A percentile compares a stretch with the other conserved stretches of the same genome.
These are phyloP conservation scores for Hirtodrosophila histrioides DNA, from an alignment of 2,888 invertebrate species.

Conservation along the genomic window DNA sequence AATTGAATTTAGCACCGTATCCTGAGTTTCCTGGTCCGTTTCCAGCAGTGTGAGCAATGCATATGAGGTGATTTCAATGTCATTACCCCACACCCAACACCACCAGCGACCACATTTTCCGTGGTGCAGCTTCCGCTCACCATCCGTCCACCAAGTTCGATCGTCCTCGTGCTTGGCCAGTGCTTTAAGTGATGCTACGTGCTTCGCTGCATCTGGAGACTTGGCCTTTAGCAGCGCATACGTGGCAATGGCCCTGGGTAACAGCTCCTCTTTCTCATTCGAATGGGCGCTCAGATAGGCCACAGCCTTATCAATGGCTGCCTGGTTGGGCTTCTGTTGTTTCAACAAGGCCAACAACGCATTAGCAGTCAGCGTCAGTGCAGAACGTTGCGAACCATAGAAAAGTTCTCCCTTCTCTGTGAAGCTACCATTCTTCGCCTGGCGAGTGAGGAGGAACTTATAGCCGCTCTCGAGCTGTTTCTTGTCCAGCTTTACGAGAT, in stretches of 20 bases:
- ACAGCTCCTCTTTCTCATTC: constrained; percentile 88
- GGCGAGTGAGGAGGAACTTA: constrained; percentile 89
- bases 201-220: constrained; percentile 87
- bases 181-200: constrained; percentile 84
- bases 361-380: constrained; percentile 91
- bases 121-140: constrained; percentile 67
- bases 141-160: constrained; percentile 92
- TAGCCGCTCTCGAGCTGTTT: constrained; percentile 88
- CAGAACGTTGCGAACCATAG: constrained; percentile 88
- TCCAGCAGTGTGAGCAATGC: constrained; percentile 79
- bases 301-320: constrained; percentile 90
- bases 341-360: constrained; percentile 90
- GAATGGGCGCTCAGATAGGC: constrained; percentile 88
- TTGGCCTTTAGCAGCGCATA: constrained; percentile 91
- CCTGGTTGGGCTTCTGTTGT: constrained; percentile 84
- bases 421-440: constrained; percentile 91
- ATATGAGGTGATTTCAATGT: constrained; percentile 80
- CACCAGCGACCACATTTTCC: constrained; percentile 72
- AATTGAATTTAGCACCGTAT: constrained; percentile 85
- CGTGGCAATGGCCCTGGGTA: constrained; percentile 90
- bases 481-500: constrained; percentile 89
- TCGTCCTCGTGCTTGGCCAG: constrained; percentile 87
- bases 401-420: constrained; percentile 89
- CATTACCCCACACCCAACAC: constrained; percentile 83
- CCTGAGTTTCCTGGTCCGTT: constrained; percentile 65